phyloP scores from a whole-genome alignment of 2,797 vertebrate species.

The Enteromius anoplus region DNA sequence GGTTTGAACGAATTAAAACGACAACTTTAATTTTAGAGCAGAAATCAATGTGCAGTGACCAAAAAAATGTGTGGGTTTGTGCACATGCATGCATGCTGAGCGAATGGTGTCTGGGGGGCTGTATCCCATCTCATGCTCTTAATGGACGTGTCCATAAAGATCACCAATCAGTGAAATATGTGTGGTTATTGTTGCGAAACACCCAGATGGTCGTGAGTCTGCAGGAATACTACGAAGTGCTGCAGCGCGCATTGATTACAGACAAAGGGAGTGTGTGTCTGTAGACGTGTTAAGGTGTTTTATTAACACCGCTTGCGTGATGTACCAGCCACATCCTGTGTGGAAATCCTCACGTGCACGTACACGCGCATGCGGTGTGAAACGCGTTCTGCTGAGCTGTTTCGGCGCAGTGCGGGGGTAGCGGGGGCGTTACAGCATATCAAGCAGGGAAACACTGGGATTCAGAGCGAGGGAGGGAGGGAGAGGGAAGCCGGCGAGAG shows the following conservation, averaged over 20 bases:
- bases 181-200: background rate
- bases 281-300: slow-evolving; percentile 3
- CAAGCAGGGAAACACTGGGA: slow-evolving; percentile 67
- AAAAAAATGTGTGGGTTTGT: background rate
- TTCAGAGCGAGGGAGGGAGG: slow-evolving; percentile 54
- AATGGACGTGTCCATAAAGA: background rate
- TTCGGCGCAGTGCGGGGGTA: slow-evolving; percentile 74
- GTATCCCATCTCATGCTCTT: background rate
- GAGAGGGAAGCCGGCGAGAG: slow-evolving; percentile 40
- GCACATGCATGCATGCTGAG: background rate
- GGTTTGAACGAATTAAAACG: background rate
- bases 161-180: slow-evolving; percentile 2
- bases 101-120: background rate
- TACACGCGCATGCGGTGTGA: background rate
- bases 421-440: slow-evolving; percentile 58
- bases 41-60: background rate
- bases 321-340: background rate
- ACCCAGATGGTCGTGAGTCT: background rate
- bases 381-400: slow-evolving; percentile 29
- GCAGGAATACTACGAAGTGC: slow-evolving; percentile 18
- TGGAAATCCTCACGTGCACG: slow-evolving; percentile 2
- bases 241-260: background rate
- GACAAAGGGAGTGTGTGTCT: background rate
- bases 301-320: background rate
- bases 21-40: background rate